These are phyloP conservation scores for Laterallus jamaicensis DNA, from an alignment of 2,113 vertebrate genomes.

Conservation along the genomic window DNA sequence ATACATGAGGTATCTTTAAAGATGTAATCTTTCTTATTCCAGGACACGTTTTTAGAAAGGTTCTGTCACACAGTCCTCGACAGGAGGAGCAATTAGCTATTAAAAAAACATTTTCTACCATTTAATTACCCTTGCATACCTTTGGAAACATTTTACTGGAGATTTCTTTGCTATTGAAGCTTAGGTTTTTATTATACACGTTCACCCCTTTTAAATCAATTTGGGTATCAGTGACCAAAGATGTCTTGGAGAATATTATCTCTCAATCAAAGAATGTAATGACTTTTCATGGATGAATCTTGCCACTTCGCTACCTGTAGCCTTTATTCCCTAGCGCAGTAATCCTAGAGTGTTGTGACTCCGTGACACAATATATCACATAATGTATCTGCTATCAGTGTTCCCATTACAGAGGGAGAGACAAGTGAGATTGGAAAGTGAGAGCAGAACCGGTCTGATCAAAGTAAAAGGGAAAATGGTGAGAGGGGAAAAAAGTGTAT, in stretches of 20 bases:
- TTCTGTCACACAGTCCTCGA: not conserved
- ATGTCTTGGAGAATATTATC: not conserved
- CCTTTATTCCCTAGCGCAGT: not conserved
- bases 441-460: constrained; percentile 18
- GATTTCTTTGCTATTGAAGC: not conserved
- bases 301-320: not conserved
- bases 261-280: not conserved
- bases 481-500: not conserved
- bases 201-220: not conserved
- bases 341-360: not conserved
- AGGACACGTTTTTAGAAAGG: not conserved
- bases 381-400: not conserved
- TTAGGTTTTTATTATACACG: not conserved
- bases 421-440: constrained; percentile 29
- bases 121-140: not conserved
- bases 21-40: not conserved
- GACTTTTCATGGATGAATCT: not conserved
- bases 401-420: constrained; percentile 25
- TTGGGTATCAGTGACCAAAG: not conserved
- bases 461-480: constrained; percentile 7
- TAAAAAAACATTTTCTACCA: not conserved
- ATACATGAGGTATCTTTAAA: not conserved
- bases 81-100: not conserved
- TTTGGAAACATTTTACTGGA: not conserved
- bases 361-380: not conserved